Base-by-base conservation (phyloP, 2,888 invertebrate species). In the Microdon myrmicae region DNA sequence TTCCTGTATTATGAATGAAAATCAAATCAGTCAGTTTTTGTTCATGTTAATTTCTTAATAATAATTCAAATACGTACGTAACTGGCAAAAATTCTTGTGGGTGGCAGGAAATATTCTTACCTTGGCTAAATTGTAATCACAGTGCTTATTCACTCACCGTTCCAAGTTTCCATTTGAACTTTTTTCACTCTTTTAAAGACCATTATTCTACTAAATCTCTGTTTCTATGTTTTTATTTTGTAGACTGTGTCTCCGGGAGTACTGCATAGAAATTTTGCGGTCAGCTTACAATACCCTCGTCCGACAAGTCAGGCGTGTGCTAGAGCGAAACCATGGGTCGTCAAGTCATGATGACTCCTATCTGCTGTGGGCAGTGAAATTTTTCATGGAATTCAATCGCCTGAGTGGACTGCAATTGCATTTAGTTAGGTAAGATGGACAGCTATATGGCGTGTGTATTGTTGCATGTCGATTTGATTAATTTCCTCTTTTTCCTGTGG, bases 301-400 rank as follows among this genome's bases (percentile, higher is more conserved):
- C 92, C 86, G 87, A 73, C 86, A 90, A 76, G 91, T 94, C 7
- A 90, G 92, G 79, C 90, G 91, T 73, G 86, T 86, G 35, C 81
- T 90, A 67, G 86, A 87, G 17, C 82, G 86, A 56, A 84, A 84
- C 3, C 83, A 87, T 69, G 83, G 84, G 4, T 84, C 87, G 69
- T 86, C 87, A 0, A 90, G 90, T 74, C 87, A 94, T 76, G 97
- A 97, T 80, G 94, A 96, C 76, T 91, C 92, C 0, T 96, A 95
- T 79, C 95, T 96, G 79, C 82, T 97, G 66, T 96, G 96, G 95
- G 89, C 93, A 4, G 83, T 96, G 70, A 88, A 90, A 74, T 97
- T 96, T 82, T 97, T 97, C 80, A 96, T 97, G 94, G 94, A 95
- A 80, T 97, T 97, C 81, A 96, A 96, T 83, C 87, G 97, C 68